Conservation (phyloP, 1,140 invertebrate species). For the Hylyphantes graminicola region DNA sequence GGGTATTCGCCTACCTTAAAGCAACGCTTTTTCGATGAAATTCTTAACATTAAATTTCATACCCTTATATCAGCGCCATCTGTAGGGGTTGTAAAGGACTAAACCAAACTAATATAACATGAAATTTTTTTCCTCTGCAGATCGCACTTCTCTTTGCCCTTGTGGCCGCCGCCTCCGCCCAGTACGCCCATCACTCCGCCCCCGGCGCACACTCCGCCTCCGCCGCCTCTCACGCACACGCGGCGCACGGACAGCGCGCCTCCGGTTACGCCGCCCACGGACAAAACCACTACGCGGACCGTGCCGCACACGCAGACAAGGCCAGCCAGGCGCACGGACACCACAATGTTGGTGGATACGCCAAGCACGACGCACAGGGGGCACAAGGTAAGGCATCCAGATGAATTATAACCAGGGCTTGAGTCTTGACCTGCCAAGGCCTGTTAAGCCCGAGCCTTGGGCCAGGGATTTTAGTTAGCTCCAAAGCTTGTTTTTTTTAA, state of each 20-base stretch:
- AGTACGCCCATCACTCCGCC: conserved; percentile 1
- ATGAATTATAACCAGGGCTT: no score
- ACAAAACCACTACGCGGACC: conserved; percentile 23
- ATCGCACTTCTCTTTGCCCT: conserved; percentile 31
- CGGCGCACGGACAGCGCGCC: conserved; percentile 34
- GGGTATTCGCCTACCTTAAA: no score
- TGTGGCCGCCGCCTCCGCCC: conserved; percentile 45
- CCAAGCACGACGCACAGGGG: conserved; percentile 37
- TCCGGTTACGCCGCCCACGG: conserved; percentile 45
- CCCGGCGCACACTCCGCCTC: conserved; percentile 5
- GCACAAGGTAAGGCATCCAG: conserved; percentile 21
- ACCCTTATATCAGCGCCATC: no score
- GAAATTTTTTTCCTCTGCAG: neutral
- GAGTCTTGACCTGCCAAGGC: neutral
- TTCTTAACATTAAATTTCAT: no score
- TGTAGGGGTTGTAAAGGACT: no score
- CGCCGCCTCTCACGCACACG: conserved; percentile 28
- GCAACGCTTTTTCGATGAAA: no score
- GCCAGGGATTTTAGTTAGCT: neutral
- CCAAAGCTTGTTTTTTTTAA: neutral
- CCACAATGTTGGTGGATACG: conserved; percentile 31
- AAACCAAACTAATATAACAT: no score
- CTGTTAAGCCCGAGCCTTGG: neutral
- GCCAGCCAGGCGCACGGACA: conserved; percentile 37
- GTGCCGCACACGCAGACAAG: conserved; percentile 22